phyloP scores from a whole-genome alignment of 2,113 vertebrate genomes.

The Ammodytes marinus region DNA sequence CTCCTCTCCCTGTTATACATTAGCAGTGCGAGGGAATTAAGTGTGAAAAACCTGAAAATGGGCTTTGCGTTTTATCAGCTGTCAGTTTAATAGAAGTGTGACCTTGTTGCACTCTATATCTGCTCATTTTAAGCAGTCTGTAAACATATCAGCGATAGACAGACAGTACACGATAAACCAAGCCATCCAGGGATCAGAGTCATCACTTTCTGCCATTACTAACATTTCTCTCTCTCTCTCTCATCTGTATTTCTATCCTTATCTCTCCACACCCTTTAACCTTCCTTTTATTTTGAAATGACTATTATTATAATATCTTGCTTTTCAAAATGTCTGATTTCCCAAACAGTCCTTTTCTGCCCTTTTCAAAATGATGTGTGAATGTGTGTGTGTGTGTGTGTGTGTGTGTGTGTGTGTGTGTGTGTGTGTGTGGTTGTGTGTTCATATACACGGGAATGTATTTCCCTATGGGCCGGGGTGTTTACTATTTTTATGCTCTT shows the following conservation, averaged over 20 bases:
- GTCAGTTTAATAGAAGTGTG: conserved; percentile 64
- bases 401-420: conserved; percentile 13
- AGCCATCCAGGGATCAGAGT: conserved; percentile 52
- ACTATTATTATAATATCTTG: conserved; percentile 38
- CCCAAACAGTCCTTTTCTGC: conserved; percentile 36
- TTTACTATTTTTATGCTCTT: conserved; percentile 65
- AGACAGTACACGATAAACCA: conserved; percentile 64
- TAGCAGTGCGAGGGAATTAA: conserved; percentile 47
- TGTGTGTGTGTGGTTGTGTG: conserved; percentile 27
- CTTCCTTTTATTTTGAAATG: conserved; percentile 49
- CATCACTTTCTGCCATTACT: conserved; percentile 45
- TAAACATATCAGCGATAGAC: conserved; percentile 71
- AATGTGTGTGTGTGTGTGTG: conserved; percentile 23
- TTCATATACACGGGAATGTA: conserved; percentile 34
- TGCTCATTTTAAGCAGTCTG: conserved; percentile 38
- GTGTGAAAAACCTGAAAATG: conserved; percentile 51
- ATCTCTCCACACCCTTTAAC: conserved; percentile 36
- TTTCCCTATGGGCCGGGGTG: conserved; percentile 50
- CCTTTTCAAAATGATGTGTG: conserved; percentile 54
- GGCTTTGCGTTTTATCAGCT: conserved; percentile 59
- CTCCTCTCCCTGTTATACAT: conserved; percentile 29
- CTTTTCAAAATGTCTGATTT: conserved; percentile 42
- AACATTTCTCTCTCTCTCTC: conserved; percentile 53
- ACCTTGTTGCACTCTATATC: conserved; percentile 59
- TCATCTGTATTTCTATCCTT: conserved; percentile 43